These are phyloP conservation scores for Drosophila anomalata DNA, from an alignment of 2,888 invertebrate species.

Conservation along the genomic window DNA sequence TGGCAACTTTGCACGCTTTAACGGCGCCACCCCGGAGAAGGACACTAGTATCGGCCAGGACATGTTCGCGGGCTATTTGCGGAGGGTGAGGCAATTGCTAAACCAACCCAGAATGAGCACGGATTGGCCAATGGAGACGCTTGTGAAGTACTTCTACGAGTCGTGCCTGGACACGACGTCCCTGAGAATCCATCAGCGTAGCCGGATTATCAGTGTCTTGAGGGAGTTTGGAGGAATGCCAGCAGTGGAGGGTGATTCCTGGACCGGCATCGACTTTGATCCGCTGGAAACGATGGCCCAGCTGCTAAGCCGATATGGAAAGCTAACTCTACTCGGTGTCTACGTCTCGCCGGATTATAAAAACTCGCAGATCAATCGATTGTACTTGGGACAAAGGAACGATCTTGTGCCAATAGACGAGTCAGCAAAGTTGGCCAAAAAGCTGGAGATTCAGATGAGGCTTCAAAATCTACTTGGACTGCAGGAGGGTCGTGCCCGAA, in stretches of 20 bases:
- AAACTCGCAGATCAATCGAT: conserved; percentile 71
- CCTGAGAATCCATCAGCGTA: conserved; percentile 41
- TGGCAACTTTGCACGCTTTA: conserved; percentile 73
- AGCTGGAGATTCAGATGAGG: conserved; percentile 37
- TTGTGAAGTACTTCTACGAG: conserved; percentile 81
- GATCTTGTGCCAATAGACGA: conserved; percentile 48
- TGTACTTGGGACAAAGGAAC: conserved; percentile 69
- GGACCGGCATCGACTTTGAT: conserved; percentile 76
- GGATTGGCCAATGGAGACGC: conserved; percentile 70
- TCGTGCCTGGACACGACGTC: conserved; percentile 69
- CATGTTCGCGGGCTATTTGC: conserved; percentile 66
- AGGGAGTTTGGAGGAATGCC: conserved; percentile 81
- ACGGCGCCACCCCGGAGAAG: conserved; percentile 57
- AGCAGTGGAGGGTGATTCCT: conserved; percentile 68
- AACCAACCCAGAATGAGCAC: conserved; percentile 59
- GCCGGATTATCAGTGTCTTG: conserved; percentile 60
- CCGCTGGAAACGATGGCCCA: conserved; percentile 71
- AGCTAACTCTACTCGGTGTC: conserved; percentile 71
- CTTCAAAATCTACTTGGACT: conserved; percentile 69
- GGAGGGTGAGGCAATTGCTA: conserved; percentile 66
- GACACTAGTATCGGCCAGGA: conserved; percentile 46
- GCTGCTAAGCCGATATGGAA: conserved; percentile 74
- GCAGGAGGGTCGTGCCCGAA: conserved; percentile 39
- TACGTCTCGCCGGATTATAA: conserved; percentile 67
- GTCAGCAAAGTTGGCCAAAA: conserved; percentile 20